Percentiles rank a stretch among this genome's conserved stretches.
phyloP scores from a whole-genome alignment of 2,113 vertebrate species.

The Oncorhynchus gorbuscha region DNA sequence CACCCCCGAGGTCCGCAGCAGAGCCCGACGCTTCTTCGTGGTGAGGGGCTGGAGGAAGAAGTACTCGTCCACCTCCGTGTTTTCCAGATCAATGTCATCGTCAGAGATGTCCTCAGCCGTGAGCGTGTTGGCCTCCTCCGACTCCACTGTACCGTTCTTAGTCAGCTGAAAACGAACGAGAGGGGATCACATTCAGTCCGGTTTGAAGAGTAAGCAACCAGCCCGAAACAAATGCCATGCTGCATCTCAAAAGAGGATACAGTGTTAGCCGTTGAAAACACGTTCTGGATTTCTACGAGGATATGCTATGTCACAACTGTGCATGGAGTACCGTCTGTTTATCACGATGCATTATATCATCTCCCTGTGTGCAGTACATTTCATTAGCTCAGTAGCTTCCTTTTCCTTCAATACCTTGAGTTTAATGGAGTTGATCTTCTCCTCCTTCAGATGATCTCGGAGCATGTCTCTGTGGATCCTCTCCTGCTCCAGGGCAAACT shows the following conservation, averaged over 20 bases:
- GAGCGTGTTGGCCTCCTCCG: slow-evolving; percentile 89
- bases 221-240: background rate
- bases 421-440: slow-evolving; percentile 94
- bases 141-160: slow-evolving; percentile 93
- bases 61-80: slow-evolving; percentile 98
- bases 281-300: background rate
- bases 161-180: slow-evolving; percentile 81
- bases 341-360: too few relatives aligned
- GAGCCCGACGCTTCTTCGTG: slow-evolving; percentile 90
- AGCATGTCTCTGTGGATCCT: slow-evolving; percentile 93
- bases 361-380: too few relatives aligned
- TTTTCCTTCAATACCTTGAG: slow-evolving; percentile 67
- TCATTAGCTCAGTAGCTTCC: background rate
- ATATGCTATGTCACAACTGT: too few relatives aligned
- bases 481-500: slow-evolving; percentile 95
- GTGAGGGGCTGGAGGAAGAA: slow-evolving; percentile 97
- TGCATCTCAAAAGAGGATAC: background rate
- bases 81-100: slow-evolving; percentile 96
- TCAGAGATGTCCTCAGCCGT: slow-evolving; percentile 97
- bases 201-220: background rate
- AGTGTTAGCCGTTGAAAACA: background rate
- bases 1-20: slow-evolving; percentile 91
- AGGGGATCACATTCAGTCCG: slow-evolving; percentile 17
- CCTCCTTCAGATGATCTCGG: slow-evolving; percentile 92
- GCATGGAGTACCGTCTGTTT: too few relatives aligned